Percentiles rank a stretch among this genome's conserved stretches.
Evolutionary conservation across 2,888 invertebrate species (phyloP).

Genomic region (Lypha dubia): DNA sequence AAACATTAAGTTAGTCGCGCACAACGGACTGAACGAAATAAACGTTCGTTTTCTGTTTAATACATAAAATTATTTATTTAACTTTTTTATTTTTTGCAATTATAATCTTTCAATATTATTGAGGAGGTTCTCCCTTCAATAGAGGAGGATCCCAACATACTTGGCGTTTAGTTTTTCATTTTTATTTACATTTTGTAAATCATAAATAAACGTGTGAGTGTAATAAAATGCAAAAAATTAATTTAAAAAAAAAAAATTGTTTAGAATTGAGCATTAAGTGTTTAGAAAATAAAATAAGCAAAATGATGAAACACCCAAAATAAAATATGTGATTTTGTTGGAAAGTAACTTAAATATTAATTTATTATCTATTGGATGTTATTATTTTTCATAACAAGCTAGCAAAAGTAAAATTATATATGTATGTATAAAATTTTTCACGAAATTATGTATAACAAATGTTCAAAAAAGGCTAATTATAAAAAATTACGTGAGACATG

Average conservation of each 20-base stretch:
- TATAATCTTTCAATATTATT: conserved; percentile 28
- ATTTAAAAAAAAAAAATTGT: conserved; percentile 4
- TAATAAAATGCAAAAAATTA: conserved; percentile 11
- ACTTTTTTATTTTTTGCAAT: conserved; percentile 22
- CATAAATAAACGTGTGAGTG: conserved; percentile 66
- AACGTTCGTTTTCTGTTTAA: conserved; percentile 39
- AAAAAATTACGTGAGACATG: background rate
- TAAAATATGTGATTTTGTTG: conserved; percentile 29
- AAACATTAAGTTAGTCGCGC: conserved; percentile 67
- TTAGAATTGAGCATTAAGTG: background rate
- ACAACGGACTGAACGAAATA: conserved; percentile 50
- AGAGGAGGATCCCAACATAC: conserved; percentile 46
- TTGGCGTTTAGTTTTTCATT: conserved; percentile 17
- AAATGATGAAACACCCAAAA: background rate
- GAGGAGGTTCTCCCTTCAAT: conserved; percentile 34
- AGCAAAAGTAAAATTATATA: background rate
- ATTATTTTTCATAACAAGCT: background rate
- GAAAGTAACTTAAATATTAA: conserved; percentile 4
- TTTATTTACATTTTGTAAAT: conserved; percentile 23
- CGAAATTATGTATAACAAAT: background rate
- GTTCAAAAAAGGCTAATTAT: background rate
- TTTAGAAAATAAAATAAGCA: conserved; percentile 1
- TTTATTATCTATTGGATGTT: background rate
- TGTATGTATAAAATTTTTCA: no score
- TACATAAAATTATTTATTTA: no score